Conservation (phyloP, 2,797 vertebrate species). For the Avahi laniger region DNA sequence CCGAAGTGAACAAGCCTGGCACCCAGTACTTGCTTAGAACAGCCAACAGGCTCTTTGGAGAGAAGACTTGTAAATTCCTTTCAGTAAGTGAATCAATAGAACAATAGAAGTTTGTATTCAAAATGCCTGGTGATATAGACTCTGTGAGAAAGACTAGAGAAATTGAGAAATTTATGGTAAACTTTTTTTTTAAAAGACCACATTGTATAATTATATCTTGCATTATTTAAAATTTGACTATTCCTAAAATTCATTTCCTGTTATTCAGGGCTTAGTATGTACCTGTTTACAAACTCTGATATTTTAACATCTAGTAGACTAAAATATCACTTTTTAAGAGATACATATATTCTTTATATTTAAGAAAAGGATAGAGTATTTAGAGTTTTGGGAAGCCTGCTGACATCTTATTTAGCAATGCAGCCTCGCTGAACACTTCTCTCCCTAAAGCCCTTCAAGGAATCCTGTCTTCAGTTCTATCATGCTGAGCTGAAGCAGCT, state of each 20-base stretch:
- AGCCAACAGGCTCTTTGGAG: constrained; percentile 92
- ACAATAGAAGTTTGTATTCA: neutral
- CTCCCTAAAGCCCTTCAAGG: constrained; percentile 77
- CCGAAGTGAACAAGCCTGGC: constrained; percentile 84
- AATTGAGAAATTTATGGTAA: neutral
- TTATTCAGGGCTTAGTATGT: neutral
- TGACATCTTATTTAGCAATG: neutral
- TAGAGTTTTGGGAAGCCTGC: neutral
- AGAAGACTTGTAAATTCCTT: constrained; percentile 89
- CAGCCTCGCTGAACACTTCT: neutral
- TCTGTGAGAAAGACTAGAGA: neutral
- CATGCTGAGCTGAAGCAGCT: constrained; percentile 87
- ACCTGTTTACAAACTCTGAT: neutral
- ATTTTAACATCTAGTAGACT: neutral
- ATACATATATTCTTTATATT: neutral
- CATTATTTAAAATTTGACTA: neutral
- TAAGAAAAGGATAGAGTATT: neutral
- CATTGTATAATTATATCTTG: neutral
- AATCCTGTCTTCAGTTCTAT: constrained; percentile 86
- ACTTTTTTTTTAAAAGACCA: neutral
- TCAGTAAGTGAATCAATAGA: constrained; percentile 83
- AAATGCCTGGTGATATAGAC: neutral
- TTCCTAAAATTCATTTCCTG: neutral
- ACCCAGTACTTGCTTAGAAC: constrained; percentile 88
- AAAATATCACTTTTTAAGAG: neutral